Percentiles rank a stretch among this genome's conserved stretches.
phyloP scores from a whole-genome alignment of 2,888 invertebrate genomes.

The Ennomos erosarius region DNA sequence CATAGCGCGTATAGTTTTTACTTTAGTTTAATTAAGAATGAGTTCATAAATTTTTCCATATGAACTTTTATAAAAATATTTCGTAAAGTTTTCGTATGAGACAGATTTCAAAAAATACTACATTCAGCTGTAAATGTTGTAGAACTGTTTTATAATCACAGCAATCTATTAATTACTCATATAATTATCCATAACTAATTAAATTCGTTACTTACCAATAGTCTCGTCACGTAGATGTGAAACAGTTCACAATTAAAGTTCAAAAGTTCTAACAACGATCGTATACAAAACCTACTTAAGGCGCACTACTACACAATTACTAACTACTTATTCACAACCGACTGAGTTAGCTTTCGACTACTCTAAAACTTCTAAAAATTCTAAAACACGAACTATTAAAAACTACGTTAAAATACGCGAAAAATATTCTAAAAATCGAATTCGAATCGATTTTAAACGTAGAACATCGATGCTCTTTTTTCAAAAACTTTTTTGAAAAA shows the following conservation, averaged over 20 bases:
- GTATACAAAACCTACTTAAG: constrained; percentile 47
- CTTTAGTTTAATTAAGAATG: too few relatives aligned
- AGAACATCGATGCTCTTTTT: not conserved
- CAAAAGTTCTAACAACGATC: constrained; percentile 27
- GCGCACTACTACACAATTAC: constrained; percentile 48
- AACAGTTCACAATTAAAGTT: constrained; percentile 26
- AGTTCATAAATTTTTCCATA: not conserved
- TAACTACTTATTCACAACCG: constrained; percentile 63
- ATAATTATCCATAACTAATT: too few relatives aligned
- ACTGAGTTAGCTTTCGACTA: constrained; percentile 55
- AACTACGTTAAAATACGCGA: constrained; percentile 7
- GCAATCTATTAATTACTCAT: too few relatives aligned
- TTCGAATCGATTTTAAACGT: too few relatives aligned
- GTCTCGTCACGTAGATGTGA: constrained; percentile 8
- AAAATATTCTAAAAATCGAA: constrained; percentile 14
- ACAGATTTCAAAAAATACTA: constrained; percentile 25
- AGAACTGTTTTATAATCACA: constrained; percentile 19
- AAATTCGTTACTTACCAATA: constrained; percentile 39
- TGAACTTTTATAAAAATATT: not conserved
- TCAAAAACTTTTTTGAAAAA: constrained; percentile 33
- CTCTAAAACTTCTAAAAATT: constrained; percentile 46
- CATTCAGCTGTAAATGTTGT: constrained; percentile 21
- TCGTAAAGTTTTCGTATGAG: constrained; percentile 18
- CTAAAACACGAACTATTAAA: constrained; percentile 36
- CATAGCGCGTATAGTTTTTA: too few relatives aligned